Evolutionary conservation across 2,113 vertebrate genomes (phyloP), one percentile per base, ranked within the genome.

Genomic region (Helogale parvula): DNA sequence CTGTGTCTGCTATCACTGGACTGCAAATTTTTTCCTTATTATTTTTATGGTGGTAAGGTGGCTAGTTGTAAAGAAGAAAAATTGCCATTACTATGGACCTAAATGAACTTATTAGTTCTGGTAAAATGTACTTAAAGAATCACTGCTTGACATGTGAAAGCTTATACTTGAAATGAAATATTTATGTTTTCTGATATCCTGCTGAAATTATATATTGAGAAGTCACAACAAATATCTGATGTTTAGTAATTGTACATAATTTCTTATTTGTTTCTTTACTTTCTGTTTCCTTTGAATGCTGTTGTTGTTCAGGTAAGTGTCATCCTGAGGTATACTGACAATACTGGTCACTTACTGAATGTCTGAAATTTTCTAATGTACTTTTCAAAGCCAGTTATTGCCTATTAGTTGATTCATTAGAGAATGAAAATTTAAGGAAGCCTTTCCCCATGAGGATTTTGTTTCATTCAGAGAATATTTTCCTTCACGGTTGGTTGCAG

Each of bases 381-480:
- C 21, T 86, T 92, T 92, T 86, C 41, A 93, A 88, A 95, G 57
- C 17, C n/a, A 76, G 35, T 72, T 65, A 47, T 71, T 74, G 11
- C 19, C 35, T 45, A 74, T 94, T 65, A 86, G 66, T 74, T 93
- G 60, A 65, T 68, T 82, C n/a, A 66, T 65, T 54, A 45, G 29
- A 93, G 65, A 88, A 79, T 89, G 92, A 50, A 85, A 88, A 77
- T 69, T 31, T 85, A 69, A 91, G 54, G 82, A n/a, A 63, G 11
- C 3, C 29, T 68, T 87, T 86, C 1, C 76, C 29, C n/a, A 35
- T 76, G 41, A 72, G 1, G 31, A 76, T 85, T 96, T 88, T 77
- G 17, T 83, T 95, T 92, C 68, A 92, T 52, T 65, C 63, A 50
- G 79, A 88, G 25, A 80, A 66, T 87, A 77, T 29, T 88, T 95